Evolutionary conservation across 2,113 vertebrate species (phyloP), one percentile per base, ranked within the genome.

Genomic region (Platanista minor): DNA sequence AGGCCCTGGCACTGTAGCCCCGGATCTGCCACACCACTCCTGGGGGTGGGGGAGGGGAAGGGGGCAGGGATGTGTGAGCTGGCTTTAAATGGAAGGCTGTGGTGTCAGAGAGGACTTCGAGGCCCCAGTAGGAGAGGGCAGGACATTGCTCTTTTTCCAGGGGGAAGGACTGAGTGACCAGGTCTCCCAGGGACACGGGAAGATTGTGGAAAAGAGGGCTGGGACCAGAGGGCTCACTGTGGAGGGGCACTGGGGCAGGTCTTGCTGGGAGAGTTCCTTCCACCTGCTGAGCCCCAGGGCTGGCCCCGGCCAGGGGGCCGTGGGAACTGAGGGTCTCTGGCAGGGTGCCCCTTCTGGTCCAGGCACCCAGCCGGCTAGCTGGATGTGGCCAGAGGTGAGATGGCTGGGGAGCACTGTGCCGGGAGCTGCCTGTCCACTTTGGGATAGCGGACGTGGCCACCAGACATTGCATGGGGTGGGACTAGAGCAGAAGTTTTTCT

Each of bases 301-400:
- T 8, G 29, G 46, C 33, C 31, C 25, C 1, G 12, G 64, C 39
- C 21, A 46, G 33, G 61, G 39, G 13, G 7, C 2, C 2, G 0
- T 36, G 2, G 36, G 82, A 43, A 39, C 36, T 1, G n/a, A 18
- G 18, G 5, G n/a, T 71, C 39, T 1, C 49, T 17, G 11, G 13
- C 66, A 1, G 9, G 43, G 14, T 43, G 80, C 14, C 23, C 27
- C 25, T 43, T 23, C 12, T 1, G 1, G n/a, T 69, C 6, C 8
- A 1, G 13, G 57, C 1, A 3, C 9, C 67, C 67, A 8, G 14
- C 20, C 3, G n/a, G 41, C 77, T 54, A 59, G 77, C 25, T 29
- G 67, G 43, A 31, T 10, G 29, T n/a, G 57, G 27, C 31, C 0
- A 10, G 54, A 64, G 54, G 46, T 9, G 17, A 78, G 23, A 31